Evolutionary conservation across 1,140 invertebrate genomes (phyloP), one percentile per base, ranked within the genome.

Genomic region (Panagrolaimus sp.): DNA sequence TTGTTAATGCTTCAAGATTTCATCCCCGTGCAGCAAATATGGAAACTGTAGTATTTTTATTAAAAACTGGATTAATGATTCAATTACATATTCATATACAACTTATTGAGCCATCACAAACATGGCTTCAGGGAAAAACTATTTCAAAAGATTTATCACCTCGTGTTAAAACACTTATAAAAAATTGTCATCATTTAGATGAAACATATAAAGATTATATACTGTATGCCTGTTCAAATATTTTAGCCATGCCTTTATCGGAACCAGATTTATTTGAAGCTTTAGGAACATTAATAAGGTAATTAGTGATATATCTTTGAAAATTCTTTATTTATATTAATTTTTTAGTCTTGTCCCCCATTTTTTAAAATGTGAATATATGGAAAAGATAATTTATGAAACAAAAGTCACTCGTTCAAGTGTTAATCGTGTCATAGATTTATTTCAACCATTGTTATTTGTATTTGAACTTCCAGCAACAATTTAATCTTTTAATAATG

Each of bases 331-430:
- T 25, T 20, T 0, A 9, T n/a, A n/a, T n/a, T n/a, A 11, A 1
- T n/a, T 53, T 53, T 57, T 57, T 16, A 57, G 51, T 27, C 51
- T 57, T 16, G 20, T 57, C 0, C 51, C 51, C 1, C 5, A 20
- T 5, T 57, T 57, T 27, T 27, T 20, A 3, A 1, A 8, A 57
- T 25, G 51, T 27, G 51, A 57, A 20, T 57, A 57, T 16, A n/a
- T 57, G 14, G 51, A 57, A 57, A 57, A 57, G n/a, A 57, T 57
- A 25, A 57, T 57, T 27, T 57, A 16, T 27, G 51, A 57, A 11
- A 57, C 51, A 57, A 20, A 27, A 27, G 27, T 57, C 2, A 2
- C 51, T 1, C 51, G 51, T 11, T 20, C 8, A 13, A 57, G n/a
- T 27, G 9, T 57, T 3, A 27, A 57, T 57, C 51, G 51, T 13